A percentile compares a stretch with the other conserved stretches of the same genome.
Evolutionary conservation across 2,888 invertebrate species (phyloP).

Genomic region (Cryptophagus acutangulus): DNA sequence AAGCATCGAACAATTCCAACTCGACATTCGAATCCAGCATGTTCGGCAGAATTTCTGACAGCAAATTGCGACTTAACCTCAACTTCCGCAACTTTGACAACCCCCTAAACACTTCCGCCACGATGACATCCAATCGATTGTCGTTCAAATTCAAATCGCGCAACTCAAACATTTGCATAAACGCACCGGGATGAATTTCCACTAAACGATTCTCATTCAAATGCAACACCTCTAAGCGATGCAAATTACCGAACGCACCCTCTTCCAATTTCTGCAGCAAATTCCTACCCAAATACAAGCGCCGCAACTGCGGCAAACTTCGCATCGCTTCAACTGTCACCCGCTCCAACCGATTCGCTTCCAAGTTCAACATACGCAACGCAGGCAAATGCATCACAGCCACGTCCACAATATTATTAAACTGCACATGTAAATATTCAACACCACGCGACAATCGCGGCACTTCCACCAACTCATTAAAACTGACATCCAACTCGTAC

Average conservation of each 20-base stretch:
- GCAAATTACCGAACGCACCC: constrained; percentile 64
- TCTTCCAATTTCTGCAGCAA: constrained; percentile 65
- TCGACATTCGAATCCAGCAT: constrained; percentile 61
- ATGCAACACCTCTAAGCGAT: constrained; percentile 67
- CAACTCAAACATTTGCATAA: constrained; percentile 59
- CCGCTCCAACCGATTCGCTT: constrained; percentile 68
- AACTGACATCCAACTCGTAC: constrained; percentile 73
- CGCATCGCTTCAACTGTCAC: constrained; percentile 62
- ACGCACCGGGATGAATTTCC: constrained; percentile 60
- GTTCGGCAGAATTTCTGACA: constrained; percentile 62
- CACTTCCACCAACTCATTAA: constrained; percentile 68
- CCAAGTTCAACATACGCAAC: constrained; percentile 68
- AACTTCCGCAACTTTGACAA: constrained; percentile 60
- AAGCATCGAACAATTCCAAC: constrained; percentile 69
- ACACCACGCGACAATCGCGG: constrained; percentile 72
- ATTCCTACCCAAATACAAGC: constrained; percentile 69
- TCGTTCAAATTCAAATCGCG: constrained; percentile 70
- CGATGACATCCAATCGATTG: constrained; percentile 68
- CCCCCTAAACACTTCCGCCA: constrained; percentile 64
- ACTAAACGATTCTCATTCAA: constrained; percentile 68
- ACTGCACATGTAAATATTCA: constrained; percentile 67
- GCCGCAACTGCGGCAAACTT: constrained; percentile 61
- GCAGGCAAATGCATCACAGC: constrained; percentile 67
- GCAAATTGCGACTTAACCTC: constrained; percentile 71
- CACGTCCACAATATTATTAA: constrained; percentile 65